Base-by-base conservation (phyloP, 2,113 vertebrate species). In the Chauna torquata region DNA sequence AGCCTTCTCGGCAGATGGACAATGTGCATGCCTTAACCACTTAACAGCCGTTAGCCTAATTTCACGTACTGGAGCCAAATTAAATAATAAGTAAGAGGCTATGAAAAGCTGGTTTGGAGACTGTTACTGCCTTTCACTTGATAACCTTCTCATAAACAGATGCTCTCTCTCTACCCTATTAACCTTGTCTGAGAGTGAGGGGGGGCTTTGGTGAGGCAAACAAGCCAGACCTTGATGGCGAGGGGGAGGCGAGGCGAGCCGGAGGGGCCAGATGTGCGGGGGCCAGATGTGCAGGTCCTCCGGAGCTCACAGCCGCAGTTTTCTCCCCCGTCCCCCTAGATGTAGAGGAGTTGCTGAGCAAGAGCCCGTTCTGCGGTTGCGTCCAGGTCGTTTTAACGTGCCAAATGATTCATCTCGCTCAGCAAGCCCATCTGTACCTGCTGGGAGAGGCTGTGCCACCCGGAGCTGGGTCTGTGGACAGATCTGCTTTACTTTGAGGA, bases 21-120 rank as follows among this genome's bases (percentile, higher is more conserved):
- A 97, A 93, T 98, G 96, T 98, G 98, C 82, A 88, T 94, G 97
- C 97, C 97, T 97, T 98, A 97, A 97, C 96, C 98, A 98, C 98
- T 98, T 98, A 98, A 98, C 97, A 98, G 98, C 98, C 97, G 98
- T 98, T 98, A 98, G 97, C 97, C 98, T 98, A 98, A 98, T 98
- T 98, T 95, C 97, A 96, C 95, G 77, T 97, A 88, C 97, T 92
- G 96, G 93, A 98, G 98, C 98, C 98, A 98, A 98, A 98, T 98
- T 98, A 98, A 98, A 98, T 98, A 98, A 97, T 98, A 98, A 98
- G 97, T 96, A 97, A 98, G 97, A 98, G 97, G 96, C 97, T 98
- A 97, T 98, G 97, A 98, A 98, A 98, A 98, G 96, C 98, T 98
- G 97, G 93, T 98, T 98, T 98, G 96, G 97, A 98, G 97, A 90